phyloP scores from a whole-genome alignment of 2,888 invertebrate genomes.

The Phytoseiulus persimilis region DNA sequence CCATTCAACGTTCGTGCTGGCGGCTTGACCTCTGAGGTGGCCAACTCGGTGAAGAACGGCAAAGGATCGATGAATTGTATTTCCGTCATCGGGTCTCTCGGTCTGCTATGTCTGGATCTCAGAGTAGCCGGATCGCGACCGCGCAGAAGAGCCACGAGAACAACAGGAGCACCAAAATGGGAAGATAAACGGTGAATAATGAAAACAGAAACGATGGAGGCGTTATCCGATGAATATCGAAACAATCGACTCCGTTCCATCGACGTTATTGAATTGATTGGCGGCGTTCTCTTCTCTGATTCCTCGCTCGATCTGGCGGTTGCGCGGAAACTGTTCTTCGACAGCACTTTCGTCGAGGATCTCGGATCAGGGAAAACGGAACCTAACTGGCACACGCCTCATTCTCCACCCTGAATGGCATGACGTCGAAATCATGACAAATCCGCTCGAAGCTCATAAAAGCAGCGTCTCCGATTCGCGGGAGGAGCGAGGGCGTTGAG shows the following conservation, averaged over 20 bases:
- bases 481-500: neutral
- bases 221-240: neutral
- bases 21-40: no score
- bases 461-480: neutral
- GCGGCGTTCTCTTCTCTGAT: neutral
- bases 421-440: neutral
- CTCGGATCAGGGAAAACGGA: neutral
- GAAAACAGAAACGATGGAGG: neutral
- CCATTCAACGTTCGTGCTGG: no score
- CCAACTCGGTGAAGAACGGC: no score
- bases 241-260: neutral
- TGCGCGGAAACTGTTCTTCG: neutral
- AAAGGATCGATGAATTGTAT: no score
- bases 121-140: no score
- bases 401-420: neutral
- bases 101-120: no score
- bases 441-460: neutral
- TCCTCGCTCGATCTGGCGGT: neutral
- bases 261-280: neutral
- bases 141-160: no score
- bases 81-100: no score
- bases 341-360: neutral
- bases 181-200: no score
- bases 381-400: neutral
- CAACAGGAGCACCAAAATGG: no score